A percentile compares a stretch with the other conserved stretches of the same genome.
These are phyloP conservation scores for Neuroscelio doddi DNA, from an alignment of 2,888 invertebrate species.

Conservation along the genomic window DNA sequence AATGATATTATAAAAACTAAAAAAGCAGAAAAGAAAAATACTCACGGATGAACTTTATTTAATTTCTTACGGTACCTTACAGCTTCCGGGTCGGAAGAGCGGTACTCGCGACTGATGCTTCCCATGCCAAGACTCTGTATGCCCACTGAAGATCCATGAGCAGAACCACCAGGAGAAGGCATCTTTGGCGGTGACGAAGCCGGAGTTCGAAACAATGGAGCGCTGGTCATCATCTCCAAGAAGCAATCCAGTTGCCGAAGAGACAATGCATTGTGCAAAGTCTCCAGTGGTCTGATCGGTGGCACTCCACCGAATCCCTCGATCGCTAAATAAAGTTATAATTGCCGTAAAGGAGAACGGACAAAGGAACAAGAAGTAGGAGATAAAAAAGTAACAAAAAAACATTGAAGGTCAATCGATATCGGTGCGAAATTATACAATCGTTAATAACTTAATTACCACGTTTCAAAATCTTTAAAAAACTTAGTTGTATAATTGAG, in stretches of 20 bases:
- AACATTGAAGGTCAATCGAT: slow-evolving; percentile 2
- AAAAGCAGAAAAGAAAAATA: slow-evolving; percentile 44
- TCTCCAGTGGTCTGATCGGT: slow-evolving; percentile 96
- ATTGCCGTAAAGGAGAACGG: not conserved
- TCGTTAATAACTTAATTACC: too few species aligned
- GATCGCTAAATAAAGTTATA: slow-evolving; percentile 74
- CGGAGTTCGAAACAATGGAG: slow-evolving; percentile 82
- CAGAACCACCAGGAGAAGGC: slow-evolving; percentile 73
- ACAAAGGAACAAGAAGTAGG: too few species aligned
- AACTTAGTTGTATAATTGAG: too few species aligned
- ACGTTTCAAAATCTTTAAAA: too few species aligned
- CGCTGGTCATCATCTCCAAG: slow-evolving; percentile 87
- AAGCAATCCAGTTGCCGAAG: slow-evolving; percentile 92
- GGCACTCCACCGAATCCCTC: slow-evolving; percentile 95
- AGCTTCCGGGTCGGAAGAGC: slow-evolving; percentile 63
- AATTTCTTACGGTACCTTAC: slow-evolving; percentile 64
- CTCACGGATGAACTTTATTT: slow-evolving; percentile 50
- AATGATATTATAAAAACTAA: too few species aligned
- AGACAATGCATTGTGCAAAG: slow-evolving; percentile 96
- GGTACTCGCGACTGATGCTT: slow-evolving; percentile 62
- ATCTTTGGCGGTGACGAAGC: slow-evolving; percentile 81
- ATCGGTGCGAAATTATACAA: too few species aligned
- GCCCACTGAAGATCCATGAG: slow-evolving; percentile 53
- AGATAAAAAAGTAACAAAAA: too few species aligned
- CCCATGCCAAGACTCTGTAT: slow-evolving; percentile 57